Evolutionary conservation across 2,113 vertebrate genomes (phyloP).

Genomic region (Phrynocephalus versicolor): DNA sequence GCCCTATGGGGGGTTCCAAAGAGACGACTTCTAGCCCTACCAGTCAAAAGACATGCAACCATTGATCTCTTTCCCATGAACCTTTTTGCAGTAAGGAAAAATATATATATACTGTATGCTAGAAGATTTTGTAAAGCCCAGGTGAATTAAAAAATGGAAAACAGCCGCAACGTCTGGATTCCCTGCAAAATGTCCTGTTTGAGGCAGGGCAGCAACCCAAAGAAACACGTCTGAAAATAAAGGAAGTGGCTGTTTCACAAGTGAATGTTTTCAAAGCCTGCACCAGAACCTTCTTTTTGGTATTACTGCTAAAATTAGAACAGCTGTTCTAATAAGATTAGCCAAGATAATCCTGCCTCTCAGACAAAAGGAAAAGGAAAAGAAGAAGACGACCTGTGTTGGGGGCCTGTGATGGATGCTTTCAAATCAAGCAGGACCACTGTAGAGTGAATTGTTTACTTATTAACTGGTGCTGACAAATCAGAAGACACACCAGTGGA

Average conservation of each 20-base stretch:
- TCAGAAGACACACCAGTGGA: no score
- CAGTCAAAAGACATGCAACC: not conserved
- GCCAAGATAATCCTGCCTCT: not conserved
- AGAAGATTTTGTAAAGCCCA: not conserved
- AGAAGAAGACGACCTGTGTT: not conserved
- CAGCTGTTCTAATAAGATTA: not conserved
- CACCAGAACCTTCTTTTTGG: not conserved
- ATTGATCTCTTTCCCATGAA: not conserved
- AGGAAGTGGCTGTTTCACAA: not conserved
- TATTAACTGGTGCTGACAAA: not conserved
- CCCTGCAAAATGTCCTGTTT: not conserved
- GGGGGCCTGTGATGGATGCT: not conserved
- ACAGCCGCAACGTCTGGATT: not conserved
- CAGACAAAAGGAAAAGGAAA: no score
- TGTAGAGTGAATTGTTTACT: not conserved
- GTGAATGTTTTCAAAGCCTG: not conserved
- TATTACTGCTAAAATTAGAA: constrained; percentile 31
- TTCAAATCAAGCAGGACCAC: not conserved
- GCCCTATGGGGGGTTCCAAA: not conserved
- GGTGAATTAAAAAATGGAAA: not conserved
- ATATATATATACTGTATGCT: no score
- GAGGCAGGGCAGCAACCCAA: not conserved
- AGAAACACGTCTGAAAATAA: not conserved
- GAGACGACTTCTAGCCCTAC: not conserved
- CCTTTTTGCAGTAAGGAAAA: no score